Conservation (phyloP, 1,140 invertebrate species). For the Drosophila grimshawi region DNA sequence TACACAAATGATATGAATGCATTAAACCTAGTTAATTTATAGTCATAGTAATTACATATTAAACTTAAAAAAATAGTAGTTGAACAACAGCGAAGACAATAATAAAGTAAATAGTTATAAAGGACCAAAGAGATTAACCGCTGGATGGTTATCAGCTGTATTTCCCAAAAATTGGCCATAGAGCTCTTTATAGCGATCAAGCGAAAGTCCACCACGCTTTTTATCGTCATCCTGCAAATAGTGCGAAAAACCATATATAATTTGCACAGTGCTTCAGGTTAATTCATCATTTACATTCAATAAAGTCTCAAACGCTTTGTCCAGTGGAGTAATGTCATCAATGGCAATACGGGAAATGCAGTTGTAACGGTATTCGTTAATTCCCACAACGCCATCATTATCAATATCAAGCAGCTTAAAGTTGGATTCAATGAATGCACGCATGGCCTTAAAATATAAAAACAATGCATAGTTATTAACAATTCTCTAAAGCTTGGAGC, state of each 20-base stretch:
- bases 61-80: slow-evolving; percentile 81
- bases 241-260: neutral
- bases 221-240: slow-evolving; percentile 90
- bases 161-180: slow-evolving; percentile 93
- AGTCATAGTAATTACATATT: slow-evolving; percentile 80
- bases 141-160: slow-evolving; percentile 89
- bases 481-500: neutral
- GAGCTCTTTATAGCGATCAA: slow-evolving; percentile 92
- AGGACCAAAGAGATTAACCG: slow-evolving; percentile 92
- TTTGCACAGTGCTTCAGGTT: neutral
- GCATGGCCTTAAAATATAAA: slow-evolving; percentile 87
- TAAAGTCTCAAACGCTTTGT: slow-evolving; percentile 91
- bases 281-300: slow-evolving; percentile 88
- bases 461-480: neutral
- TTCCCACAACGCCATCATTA: slow-evolving; percentile 90
- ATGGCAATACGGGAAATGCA: slow-evolving; percentile 91
- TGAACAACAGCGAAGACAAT: slow-evolving; percentile 84
- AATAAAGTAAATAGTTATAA: slow-evolving; percentile 83
- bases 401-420: slow-evolving; percentile 93
- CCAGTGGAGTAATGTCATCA: slow-evolving; percentile 89
- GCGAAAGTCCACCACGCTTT: slow-evolving; percentile 90
- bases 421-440: slow-evolving; percentile 92
- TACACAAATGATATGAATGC: slow-evolving; percentile 79
- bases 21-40: slow-evolving; percentile 73
- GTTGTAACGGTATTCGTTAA: slow-evolving; percentile 93